Evolutionary conservation across 37 sponge, comb jelly and placozoan genomes (phyloP), one percentile per base, ranked within the genome.

Genomic region (Aplysina aerophoba): DNA sequence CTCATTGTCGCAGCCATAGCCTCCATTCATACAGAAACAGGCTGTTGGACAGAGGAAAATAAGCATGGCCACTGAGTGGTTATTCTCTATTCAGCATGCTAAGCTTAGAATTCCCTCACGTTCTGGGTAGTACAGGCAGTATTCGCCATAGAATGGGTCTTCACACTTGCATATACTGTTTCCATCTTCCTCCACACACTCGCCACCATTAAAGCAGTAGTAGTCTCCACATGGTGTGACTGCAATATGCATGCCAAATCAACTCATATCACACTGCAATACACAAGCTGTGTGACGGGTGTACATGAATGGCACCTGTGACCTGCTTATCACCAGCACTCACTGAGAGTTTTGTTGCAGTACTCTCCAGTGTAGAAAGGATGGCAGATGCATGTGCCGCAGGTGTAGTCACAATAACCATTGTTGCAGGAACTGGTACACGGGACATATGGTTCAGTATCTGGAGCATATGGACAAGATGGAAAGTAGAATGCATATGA

Each of bases 191-290:
- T 69, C 71, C 28, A 27, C 1, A 27, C 71, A 69, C 4, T 34
- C 33, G 4, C 71, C 71, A 31, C 71, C 71, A 69, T 69, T 69
- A 35, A 69, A 69, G 34, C 71, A 69, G 33, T 69, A 69, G 71
- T 69, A 69, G 33, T 69, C 71, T 69, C 71, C 71, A 69, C 71
- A 69, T n/a, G 71, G 71, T 33, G 34, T 69, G 35, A 69, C 71
- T 69, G 71, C 11, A 62, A 22, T 62, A 4, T 62, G 12, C 31
- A 68, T 68, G 31, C 4, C 4, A 64, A 5, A 64, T 64, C 28
- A 30, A 25, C 28, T 64, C 24, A 64, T 64, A 30, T 64, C 66
- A 64, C 4, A 30, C 28, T 25, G 28, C 66, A 64, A 64, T 64
- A 30, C 66, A 30, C 24, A 30, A 12, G 28, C 28, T 64, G 35